Conservation (phyloP, 64 coral and sea anemone genomes). For the Montipora capricornis region DNA sequence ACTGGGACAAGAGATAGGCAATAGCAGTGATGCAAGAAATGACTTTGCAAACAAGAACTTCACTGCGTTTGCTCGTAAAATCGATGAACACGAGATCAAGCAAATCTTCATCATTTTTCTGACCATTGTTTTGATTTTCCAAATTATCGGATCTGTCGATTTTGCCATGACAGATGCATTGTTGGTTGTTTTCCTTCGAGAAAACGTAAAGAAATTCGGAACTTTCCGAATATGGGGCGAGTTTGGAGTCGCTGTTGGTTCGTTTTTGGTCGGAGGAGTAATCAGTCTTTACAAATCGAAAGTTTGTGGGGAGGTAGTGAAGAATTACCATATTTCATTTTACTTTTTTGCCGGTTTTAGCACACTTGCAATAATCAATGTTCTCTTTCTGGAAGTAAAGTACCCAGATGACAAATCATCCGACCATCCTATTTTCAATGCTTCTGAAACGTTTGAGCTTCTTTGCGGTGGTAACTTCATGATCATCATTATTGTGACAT, state of each 20-base stretch:
- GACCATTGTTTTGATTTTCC: constrained; percentile 6
- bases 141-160: constrained; percentile 50
- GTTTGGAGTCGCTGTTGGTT: constrained; percentile 33
- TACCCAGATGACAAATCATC: constrained; percentile 22
- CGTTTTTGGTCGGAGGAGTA: constrained; percentile 65
- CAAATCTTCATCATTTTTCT: constrained; percentile 43
- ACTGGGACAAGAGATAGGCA: not conserved
- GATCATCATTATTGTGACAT: constrained; percentile 29
- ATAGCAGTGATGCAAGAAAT: not conserved
- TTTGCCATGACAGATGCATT: constrained; percentile 46
- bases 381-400: constrained; percentile 37
- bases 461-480: constrained; percentile 4
- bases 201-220: constrained; percentile 42
- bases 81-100: constrained; percentile 8
- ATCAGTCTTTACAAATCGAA: constrained; percentile 40
- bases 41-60: not conserved
- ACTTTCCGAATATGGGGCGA: constrained; percentile 67
- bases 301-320: constrained; percentile 57
- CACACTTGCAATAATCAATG: constrained; percentile 25
- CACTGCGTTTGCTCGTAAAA: not conserved
- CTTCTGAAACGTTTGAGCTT: not conserved
- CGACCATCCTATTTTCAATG: not conserved
- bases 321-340: constrained; percentile 67
- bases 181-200: constrained; percentile 46
- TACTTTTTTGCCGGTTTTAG: constrained; percentile 79